Evolutionary conservation across 2,113 vertebrate genomes (phyloP), one percentile per base, ranked within the genome.

Genomic region (Ornithorhynchus anatinus): DNA sequence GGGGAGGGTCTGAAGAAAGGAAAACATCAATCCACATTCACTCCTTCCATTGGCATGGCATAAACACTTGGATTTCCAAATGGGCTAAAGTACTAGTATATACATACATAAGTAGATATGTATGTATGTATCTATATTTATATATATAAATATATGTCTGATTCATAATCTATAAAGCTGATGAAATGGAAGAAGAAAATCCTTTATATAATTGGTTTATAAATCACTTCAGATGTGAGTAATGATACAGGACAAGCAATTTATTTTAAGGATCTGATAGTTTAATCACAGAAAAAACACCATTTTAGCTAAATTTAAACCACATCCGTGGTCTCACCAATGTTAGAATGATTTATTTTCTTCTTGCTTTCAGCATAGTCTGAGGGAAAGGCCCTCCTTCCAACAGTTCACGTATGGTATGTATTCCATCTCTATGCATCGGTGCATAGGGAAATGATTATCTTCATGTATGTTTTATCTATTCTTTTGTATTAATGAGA

Each of bases 181-280:
- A 87, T 79, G 80, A 77, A 22, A 69, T 48, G 71, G 50, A 89
- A 82, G 50, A 89, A 82, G 75, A 75, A 86, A 85, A 87, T 73
- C 64, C 40, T 61, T 59, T 63, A 48, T 17, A 40, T 75, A 90
- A 89, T 45, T 90, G 77, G 66, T 40, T 85, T 83, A 91, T 89
- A 88, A 89, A 90, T 92, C 82, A 89, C 73, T 63, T 65, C 66
- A 80, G 64, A 66, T 75, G 27, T 82, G 81, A 83, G 33, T 84
- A 83, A 82, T 81, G 77, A 84, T 72, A 81, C 23, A 69, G 43
- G 25, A 63, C 57, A 66, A 60, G 53, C 35, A 64, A 90, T 90
- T 86, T 82, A 73, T 88, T 86, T 86, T 74, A 77, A 86, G 77
- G 54, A 77, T 63, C 75, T 72, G 48, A 62, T 53, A 71, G 25